Percentiles rank a stretch among this genome's conserved stretches.
Evolutionary conservation across 64 coral and sea anemone genomes (phyloP).

Genomic region (Hydrozoanthus tunicans): DNA sequence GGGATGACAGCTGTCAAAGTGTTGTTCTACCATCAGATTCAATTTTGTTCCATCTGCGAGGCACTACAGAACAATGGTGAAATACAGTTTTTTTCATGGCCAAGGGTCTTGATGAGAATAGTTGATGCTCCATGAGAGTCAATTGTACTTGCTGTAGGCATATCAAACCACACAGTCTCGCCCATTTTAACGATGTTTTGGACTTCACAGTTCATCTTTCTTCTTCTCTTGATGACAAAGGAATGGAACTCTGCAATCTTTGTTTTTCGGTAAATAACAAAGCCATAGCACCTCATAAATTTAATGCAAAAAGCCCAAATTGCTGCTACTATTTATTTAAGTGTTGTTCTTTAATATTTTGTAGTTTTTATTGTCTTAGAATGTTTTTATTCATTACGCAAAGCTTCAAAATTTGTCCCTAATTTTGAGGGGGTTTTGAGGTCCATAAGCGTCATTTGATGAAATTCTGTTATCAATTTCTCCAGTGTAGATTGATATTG

Average conservation of each 20-base stretch:
- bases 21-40: background rate
- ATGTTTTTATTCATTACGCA: no score
- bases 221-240: background rate
- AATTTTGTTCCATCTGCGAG: slow-evolving; percentile 19
- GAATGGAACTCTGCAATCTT: slow-evolving; percentile 7
- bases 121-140: background rate
- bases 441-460: no score
- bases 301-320: no score
- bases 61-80: background rate
- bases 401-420: no score
- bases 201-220: background rate
- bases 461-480: no score
- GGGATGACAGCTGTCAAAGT: background rate
- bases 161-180: slow-evolving; percentile 1
- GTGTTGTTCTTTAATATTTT: no score
- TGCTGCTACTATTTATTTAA: no score
- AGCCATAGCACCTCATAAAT: no score
- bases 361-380: no score
- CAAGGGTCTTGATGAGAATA: background rate
- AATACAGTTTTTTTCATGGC: background rate
- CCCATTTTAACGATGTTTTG: background rate
- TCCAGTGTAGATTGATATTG: no score
- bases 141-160: background rate
- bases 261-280: background rate
- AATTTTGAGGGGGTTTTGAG: no score